phyloP scores from a whole-genome alignment of 2,797 vertebrate genomes.

The Hoplostethus mediterraneus region DNA sequence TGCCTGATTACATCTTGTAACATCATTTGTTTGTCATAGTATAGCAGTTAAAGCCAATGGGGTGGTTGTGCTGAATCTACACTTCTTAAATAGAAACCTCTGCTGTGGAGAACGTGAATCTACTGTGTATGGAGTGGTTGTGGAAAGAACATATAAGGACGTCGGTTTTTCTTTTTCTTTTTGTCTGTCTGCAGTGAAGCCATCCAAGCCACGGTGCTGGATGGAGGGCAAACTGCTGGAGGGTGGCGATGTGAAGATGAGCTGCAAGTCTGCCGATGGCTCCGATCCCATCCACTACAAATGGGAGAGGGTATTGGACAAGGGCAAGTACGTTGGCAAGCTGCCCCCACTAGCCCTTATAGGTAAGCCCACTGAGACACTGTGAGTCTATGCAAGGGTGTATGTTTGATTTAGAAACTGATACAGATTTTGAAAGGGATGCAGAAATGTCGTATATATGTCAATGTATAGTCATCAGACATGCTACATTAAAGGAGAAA shows the following conservation, averaged over 20 bases:
- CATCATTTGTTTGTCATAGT: no score
- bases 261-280: conserved; percentile 91
- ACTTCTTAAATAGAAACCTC: no score
- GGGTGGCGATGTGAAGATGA: conserved; percentile 89
- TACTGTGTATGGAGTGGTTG: no score
- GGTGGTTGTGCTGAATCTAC: no score
- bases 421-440: no score
- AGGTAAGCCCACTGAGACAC: conserved; percentile 82
- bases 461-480: no score
- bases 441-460: no score
- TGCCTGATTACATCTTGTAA: no score
- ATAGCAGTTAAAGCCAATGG: no score
- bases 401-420: no score
- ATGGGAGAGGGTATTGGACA: conserved; percentile 88
- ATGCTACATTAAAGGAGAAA: no score
- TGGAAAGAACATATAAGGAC: background rate
- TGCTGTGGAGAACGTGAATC: no score
- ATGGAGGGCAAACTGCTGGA: conserved; percentile 88
- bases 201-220: conserved; percentile 93
- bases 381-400: conserved; percentile 1
- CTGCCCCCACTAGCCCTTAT: conserved; percentile 84
- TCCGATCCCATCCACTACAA: conserved; percentile 90
- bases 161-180: conserved; percentile 23
- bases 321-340: conserved; percentile 84
- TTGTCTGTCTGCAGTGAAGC: conserved; percentile 84